Evolutionary conservation across 2,113 vertebrate genomes (phyloP).

Genomic region (Odobenus rosmarus): DNA sequence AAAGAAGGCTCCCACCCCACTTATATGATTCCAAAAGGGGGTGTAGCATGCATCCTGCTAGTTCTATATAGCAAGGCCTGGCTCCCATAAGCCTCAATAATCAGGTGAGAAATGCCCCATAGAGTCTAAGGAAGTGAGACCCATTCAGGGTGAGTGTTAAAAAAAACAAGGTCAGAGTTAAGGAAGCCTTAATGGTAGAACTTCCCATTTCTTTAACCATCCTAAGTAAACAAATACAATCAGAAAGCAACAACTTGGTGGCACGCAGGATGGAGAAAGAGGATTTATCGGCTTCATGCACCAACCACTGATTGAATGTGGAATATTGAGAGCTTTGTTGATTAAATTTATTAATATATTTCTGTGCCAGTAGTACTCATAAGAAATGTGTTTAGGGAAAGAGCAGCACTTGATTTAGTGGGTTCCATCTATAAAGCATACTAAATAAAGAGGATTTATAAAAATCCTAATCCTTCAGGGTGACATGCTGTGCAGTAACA

Average conservation of each 20-base stretch:
- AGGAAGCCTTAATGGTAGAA: neutral
- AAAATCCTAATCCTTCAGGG: slow-evolving; percentile 35
- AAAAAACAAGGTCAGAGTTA: neutral
- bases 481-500: neutral
- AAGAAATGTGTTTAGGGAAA: slow-evolving; percentile 55
- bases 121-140: neutral
- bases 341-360: slow-evolving; percentile 62
- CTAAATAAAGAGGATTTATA: slow-evolving; percentile 60
- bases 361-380: neutral
- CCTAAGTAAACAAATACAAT: neutral
- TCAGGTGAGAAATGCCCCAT: neutral
- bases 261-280: neutral
- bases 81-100: neutral
- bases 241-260: neutral
- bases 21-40: neutral
- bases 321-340: slow-evolving; percentile 40
- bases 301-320: neutral
- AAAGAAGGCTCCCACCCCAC: neutral
- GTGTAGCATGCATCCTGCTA: neutral
- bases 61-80: neutral
- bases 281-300: neutral
- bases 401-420: slow-evolving; percentile 49
- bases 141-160: neutral
- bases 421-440: neutral
- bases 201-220: neutral